phyloP scores from a whole-genome alignment of 2,113 vertebrate genomes.

The Coracopsis vasa region DNA sequence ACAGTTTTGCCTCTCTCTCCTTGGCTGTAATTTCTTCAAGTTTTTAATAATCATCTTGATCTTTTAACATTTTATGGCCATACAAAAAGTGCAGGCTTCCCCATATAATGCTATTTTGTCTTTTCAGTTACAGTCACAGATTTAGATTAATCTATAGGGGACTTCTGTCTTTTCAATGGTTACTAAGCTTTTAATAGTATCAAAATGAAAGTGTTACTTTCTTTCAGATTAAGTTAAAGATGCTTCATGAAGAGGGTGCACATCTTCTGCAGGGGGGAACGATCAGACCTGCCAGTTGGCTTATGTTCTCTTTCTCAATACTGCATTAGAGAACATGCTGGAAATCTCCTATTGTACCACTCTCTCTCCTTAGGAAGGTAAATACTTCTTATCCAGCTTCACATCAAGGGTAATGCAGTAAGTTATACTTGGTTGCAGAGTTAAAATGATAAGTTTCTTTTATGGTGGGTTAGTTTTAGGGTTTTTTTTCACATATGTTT shows the following conservation, averaged over 20 bases:
- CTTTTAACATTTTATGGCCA: background rate
- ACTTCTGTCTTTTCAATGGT: background rate
- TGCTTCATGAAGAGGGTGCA: background rate
- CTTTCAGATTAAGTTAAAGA: background rate
- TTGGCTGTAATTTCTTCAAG: background rate
- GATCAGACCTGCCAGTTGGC: background rate
- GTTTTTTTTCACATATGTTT: background rate
- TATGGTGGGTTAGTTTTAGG: background rate
- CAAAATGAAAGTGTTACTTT: background rate
- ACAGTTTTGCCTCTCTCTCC: background rate
- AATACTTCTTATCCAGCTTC: background rate
- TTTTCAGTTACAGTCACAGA: background rate
- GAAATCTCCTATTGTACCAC: background rate
- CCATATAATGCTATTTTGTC: background rate
- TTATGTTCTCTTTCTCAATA: background rate
- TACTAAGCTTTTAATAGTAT: background rate
- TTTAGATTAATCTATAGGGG: background rate
- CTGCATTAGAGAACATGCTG: background rate
- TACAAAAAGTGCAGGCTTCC: background rate
- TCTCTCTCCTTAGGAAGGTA: background rate
- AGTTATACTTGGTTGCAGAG: background rate
- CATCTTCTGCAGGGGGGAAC: background rate
- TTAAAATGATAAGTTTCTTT: background rate
- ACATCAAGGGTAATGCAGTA: background rate
- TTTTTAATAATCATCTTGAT: constrained; percentile 1